Conservation (phyloP, 2,888 invertebrate species). For the Scaptomyza flava region DNA sequence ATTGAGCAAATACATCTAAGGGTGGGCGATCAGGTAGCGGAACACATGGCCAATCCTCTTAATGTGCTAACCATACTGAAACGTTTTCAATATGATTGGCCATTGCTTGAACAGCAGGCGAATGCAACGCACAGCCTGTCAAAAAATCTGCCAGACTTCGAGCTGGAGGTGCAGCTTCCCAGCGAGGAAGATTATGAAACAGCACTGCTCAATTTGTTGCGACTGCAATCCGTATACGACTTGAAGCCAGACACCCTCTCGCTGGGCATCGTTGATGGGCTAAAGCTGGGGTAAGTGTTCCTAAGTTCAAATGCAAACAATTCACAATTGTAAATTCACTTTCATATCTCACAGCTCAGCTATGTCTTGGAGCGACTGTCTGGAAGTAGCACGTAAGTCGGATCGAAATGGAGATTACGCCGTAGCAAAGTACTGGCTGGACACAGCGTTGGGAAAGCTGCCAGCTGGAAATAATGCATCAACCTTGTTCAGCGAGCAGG, state of each 20-base stretch:
- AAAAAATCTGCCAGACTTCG: slow-evolving; percentile 14
- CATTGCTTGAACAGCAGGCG: slow-evolving; percentile 87
- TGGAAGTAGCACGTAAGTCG: slow-evolving; percentile 77
- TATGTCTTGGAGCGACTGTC: slow-evolving; percentile 82
- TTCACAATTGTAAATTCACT: slow-evolving; percentile 22
- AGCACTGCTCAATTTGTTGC: slow-evolving; percentile 67
- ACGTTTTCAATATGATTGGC: slow-evolving; percentile 93
- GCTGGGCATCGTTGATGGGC: slow-evolving; percentile 85
- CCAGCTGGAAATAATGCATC: slow-evolving; percentile 47
- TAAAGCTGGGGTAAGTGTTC: slow-evolving; percentile 71
- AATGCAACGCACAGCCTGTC: slow-evolving; percentile 42
- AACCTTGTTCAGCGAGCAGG: slow-evolving; percentile 24
- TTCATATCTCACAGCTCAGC: slow-evolving; percentile 60
- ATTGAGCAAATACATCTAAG: slow-evolving; percentile 68
- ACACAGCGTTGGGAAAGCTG: slow-evolving; percentile 73
- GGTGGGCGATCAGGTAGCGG: slow-evolving; percentile 57
- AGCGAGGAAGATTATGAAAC: slow-evolving; percentile 76
- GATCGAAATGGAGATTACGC: slow-evolving; percentile 66
- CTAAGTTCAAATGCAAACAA: slow-evolving; percentile 19
- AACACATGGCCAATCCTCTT: slow-evolving; percentile 91
- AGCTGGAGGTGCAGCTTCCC: slow-evolving; percentile 63
- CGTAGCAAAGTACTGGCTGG: slow-evolving; percentile 79
- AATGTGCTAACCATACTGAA: slow-evolving; percentile 97
- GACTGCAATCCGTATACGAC: slow-evolving; percentile 88
- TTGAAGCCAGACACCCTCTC: slow-evolving; percentile 86